phyloP scores from a whole-genome alignment of 2,797 vertebrate genomes.

The Myotis vivesi region DNA sequence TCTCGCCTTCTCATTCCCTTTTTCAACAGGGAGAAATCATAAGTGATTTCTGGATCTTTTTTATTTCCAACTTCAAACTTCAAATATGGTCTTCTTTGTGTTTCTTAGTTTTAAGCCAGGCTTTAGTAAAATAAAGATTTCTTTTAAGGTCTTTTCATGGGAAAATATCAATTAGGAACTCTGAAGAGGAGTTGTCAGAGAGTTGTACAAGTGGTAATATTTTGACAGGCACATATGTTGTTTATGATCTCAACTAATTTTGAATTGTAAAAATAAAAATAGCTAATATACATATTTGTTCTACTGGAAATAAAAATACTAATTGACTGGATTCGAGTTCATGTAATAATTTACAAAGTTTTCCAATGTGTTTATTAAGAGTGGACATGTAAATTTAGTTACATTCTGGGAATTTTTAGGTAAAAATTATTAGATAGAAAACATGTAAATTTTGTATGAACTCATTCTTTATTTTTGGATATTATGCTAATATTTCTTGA shows the following conservation, averaged over 20 bases:
- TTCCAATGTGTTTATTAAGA: constrained; percentile 74
- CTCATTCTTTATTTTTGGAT: constrained; percentile 61
- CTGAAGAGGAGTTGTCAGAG: constrained; percentile 82
- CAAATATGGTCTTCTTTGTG: constrained; percentile 64
- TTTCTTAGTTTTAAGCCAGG: constrained; percentile 39
- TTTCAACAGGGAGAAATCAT: constrained; percentile 68
- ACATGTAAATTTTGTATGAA: constrained; percentile 60
- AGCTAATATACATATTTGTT: constrained; percentile 60
- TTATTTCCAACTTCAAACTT: constrained; percentile 4
- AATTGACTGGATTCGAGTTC: constrained; percentile 73
- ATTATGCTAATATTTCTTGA: constrained; percentile 79
- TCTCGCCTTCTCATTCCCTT: constrained; percentile 70
- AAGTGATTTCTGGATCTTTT: constrained; percentile 60
- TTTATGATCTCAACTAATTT: constrained; percentile 80
- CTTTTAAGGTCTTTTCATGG: constrained; percentile 59
- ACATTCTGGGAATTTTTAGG: constrained; percentile 68
- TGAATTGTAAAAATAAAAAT: constrained; percentile 82
- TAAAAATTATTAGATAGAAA: constrained; percentile 69
- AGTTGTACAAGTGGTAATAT: constrained; percentile 79
- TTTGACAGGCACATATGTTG: constrained; percentile 60
- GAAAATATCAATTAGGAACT: constrained; percentile 74
- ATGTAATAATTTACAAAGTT: constrained; percentile 52
- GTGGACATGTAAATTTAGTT: constrained; percentile 70
- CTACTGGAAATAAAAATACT: constrained; percentile 68
- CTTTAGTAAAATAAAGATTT: constrained; percentile 68